Percentiles rank a stretch among this genome's conserved stretches.
phyloP scores from a whole-genome alignment of 2,888 invertebrate species.

The Agonopterix heracliana region DNA sequence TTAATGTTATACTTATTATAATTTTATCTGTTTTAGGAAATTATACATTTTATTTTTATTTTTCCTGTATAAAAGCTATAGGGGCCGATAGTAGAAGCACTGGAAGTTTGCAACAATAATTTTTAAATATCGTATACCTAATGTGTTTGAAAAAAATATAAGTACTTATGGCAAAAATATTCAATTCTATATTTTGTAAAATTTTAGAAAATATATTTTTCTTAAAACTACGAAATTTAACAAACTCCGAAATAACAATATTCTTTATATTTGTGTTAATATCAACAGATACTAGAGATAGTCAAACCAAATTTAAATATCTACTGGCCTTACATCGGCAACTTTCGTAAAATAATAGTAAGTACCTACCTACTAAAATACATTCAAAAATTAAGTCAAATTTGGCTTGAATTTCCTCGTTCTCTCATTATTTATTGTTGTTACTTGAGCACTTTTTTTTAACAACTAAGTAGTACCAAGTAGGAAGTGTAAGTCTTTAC shows the following conservation, averaged over 20 bases:
- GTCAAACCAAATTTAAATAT: constrained; percentile 19
- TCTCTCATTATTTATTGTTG: too few relatives aligned
- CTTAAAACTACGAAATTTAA: background rate
- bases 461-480: too few relatives aligned
- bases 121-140: background rate
- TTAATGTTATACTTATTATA: background rate
- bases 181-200: background rate
- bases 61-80: constrained; percentile 32
- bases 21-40: constrained; percentile 2
- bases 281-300: background rate
- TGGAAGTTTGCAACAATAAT: constrained; percentile 1
- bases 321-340: constrained; percentile 13
- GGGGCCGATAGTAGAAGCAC: constrained; percentile 16
- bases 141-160: background rate
- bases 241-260: too few relatives aligned
- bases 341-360: constrained; percentile 7
- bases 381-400: too few relatives aligned
- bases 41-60: constrained; percentile 14
- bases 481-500: too few relatives aligned
- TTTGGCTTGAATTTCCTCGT: too few relatives aligned
- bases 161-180: too few relatives aligned
- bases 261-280: background rate
- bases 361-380: background rate
- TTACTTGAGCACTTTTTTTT: too few relatives aligned
- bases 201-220: background rate